Evolutionary conservation across 2,888 invertebrate species (phyloP), one percentile per base, ranked within the genome.

Genomic region (Nipponacmea schrenckii): DNA sequence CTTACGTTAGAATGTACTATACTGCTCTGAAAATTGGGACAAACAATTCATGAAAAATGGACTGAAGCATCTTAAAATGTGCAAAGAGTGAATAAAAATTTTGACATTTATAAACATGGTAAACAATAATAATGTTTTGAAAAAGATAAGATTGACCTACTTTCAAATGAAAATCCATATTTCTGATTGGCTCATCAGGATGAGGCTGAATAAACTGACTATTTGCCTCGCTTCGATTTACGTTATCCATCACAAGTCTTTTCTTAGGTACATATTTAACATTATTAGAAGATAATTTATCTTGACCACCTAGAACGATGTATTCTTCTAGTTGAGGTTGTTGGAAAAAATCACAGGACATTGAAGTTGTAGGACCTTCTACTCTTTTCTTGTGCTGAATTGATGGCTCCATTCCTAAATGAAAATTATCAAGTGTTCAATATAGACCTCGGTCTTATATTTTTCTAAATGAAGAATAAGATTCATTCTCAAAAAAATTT

Each of bases 261-360:
- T 56, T 68, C 44, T 78, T 77, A 10, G 80, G 74, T 45, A 75
- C 78, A 74, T 88, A 87, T 24, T 74, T 76, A 1, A 87, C 83
- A 39, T 39, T 39, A 77, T 85, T 87, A 26, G 74, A 48, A 1
- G 81, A 77, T 75, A 88, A 88, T 75, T 87, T 87, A 20, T 83
- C 81, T 76, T 88, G 85, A 70, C 83, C 81, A 14, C 87, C 88
- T 46, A 88, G 81, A 62, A 88, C 80, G 20, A 84, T 80, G 78
- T 80, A 88, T 10, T 85, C 84, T 64, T 31, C 24, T 31, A n/a
- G 44, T 14, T n/a, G 31, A 26, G 44, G 46, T 10, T 48, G 68
- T 62, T 79, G 79, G 70, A 80, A 77, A 66, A 79, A 84, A 44
- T 83, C 77, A 65, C 77, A 77, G 31, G 79, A 80, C 1, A 83